Evolutionary conservation across 2,888 invertebrate genomes (phyloP).

Genomic region (Euclidia mi): DNA sequence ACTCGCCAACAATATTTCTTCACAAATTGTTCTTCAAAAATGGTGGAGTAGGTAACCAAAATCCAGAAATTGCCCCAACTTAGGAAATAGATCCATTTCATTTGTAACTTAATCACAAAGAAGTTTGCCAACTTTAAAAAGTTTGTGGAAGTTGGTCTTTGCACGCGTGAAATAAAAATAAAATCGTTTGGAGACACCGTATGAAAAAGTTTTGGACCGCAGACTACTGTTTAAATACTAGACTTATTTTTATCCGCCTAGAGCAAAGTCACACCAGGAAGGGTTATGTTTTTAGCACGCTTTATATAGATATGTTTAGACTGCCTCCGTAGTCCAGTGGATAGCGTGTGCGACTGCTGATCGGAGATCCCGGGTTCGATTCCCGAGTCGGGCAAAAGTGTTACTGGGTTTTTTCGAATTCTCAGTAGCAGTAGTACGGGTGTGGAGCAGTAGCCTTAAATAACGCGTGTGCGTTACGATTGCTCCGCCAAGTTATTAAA

Average conservation of each 20-base stretch:
- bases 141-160: constrained; percentile 59
- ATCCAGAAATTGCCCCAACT: constrained; percentile 49
- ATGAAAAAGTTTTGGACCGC: constrained; percentile 41
- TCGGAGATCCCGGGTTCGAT: too few species aligned
- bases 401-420: too few species aligned
- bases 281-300: too few species aligned
- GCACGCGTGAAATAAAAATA: constrained; percentile 68
- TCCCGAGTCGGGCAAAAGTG: too few species aligned
- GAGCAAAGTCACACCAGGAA: too few species aligned
- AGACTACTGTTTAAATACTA: constrained; percentile 51
- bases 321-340: too few species aligned
- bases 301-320: constrained; percentile 5
- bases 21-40: constrained; percentile 51
- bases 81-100: constrained; percentile 67
- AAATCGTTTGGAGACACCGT: constrained; percentile 52
- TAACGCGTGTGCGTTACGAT: too few species aligned
- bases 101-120: constrained; percentile 68
- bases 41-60: constrained; percentile 48
- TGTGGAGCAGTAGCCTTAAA: too few species aligned
- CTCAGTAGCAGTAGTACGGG: too few species aligned
- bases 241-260: constrained; percentile 32
- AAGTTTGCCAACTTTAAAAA: constrained; percentile 62
- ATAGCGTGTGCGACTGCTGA: too few species aligned
- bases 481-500: too few species aligned
- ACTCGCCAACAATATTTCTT: constrained; percentile 41